Base-by-base conservation (phyloP, 2,888 invertebrate species). In the Crossocerus cetratus region DNA sequence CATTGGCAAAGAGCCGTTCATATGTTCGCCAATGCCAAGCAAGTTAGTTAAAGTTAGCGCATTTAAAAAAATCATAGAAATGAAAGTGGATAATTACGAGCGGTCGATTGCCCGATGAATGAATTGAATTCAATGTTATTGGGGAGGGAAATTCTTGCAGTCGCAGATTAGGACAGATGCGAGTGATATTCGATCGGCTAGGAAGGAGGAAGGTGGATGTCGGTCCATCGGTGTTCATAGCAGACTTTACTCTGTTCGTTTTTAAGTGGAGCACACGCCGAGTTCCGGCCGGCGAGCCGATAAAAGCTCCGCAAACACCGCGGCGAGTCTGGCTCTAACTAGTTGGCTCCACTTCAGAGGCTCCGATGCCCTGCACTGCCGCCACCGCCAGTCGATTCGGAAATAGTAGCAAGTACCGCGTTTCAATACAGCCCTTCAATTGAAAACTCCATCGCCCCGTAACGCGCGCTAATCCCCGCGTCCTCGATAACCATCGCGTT, bases 261-360 rank as follows among this genome's bases (percentile, higher is more conserved):
- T 79, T 77, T 56, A 67, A 79, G 54, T 58, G 44, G 45, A 58
- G 58, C 53, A 54, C 54, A 43, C 54, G 21, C 32, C 32, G 21
- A 45, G 45, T 11, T 43, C 13, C 22, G 49, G 22, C n/a, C 49
- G 43, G 32, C 16, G 61, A 57, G 63, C 21, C 57, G 67, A 77
- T 77, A 73, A 81, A 81, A 81, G 73, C 71, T 70, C 71, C 54
- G 75, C 77, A 73, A 77, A 81, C 69, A 69, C 45, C 64, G 57
- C 55, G 61, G 66, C 57, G 53, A 74, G 16, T 57, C 20, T 16
- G 49, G 54, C 61, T 63, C 53, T 45, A 32, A 16, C n/a, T 45
- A 32, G 59, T 44, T 72, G 65, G 64, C 68, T 72, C 74, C 77
- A 67, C 66, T 78, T 72, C 69, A 54, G 49, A 49, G 32, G 32